Conservation (phyloP, 2,113 vertebrate species). For the Macrotis lagotis region DNA sequence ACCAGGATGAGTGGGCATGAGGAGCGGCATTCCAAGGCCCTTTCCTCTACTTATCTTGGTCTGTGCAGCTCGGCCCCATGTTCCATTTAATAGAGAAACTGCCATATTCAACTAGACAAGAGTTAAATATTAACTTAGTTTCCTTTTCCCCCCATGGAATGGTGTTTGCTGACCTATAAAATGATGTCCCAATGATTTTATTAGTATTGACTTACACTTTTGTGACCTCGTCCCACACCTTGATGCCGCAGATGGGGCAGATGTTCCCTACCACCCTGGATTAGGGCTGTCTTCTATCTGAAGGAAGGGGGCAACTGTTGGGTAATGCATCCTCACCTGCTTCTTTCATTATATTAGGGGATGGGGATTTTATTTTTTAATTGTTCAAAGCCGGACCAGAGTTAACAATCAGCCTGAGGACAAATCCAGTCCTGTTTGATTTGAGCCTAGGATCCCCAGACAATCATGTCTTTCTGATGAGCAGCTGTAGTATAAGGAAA, state of each 20-base stretch:
- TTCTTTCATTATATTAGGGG: not conserved
- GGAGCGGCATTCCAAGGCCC: not conserved
- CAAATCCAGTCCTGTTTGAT: not conserved
- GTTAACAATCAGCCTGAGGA: not conserved
- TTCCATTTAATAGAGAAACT: not conserved
- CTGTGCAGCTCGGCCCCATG: not conserved
- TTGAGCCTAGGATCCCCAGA: not conserved
- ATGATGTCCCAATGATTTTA: not conserved
- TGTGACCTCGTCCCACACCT: not conserved
- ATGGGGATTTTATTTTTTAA: not conserved
- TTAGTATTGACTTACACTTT: not conserved
- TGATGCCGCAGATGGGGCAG: not conserved
- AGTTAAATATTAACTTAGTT: not conserved
- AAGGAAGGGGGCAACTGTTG: not conserved
- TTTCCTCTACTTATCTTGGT: not conserved
- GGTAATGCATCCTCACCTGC: not conserved
- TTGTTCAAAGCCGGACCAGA: not conserved
- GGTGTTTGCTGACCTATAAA: not conserved
- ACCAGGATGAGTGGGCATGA: not conserved
- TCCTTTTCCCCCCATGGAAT: not conserved
- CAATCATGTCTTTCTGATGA: not conserved
- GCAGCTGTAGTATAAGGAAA: not conserved
- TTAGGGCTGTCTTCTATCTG: not conserved
- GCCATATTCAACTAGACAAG: not conserved
- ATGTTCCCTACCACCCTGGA: not conserved